Base-by-base conservation (phyloP, 1,140 invertebrate species). In the Diorhabda elongata region DNA sequence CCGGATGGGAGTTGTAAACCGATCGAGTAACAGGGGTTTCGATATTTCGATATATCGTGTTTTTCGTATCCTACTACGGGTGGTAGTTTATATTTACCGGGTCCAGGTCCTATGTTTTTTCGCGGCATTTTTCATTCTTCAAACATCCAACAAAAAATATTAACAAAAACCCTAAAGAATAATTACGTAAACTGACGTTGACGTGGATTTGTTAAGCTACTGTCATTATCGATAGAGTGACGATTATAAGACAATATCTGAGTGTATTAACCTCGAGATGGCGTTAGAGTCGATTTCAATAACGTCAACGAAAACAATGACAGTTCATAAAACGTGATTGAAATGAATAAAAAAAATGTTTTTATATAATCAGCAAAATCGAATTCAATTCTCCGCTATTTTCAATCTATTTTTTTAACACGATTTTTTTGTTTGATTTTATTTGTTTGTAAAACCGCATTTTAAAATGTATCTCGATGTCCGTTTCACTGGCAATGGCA, bases 21-120 rank as follows among this genome's bases (percentile, higher is more conserved):
- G 73, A 89, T 84, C 43, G 86, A 86, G 76, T 84, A 89, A 78
- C 85, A 83, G 0, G 88, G 87, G 76, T 83, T 82, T 11, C 87
- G 81, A 71, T 84, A 82, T 11, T 84, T 85, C 2, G 84, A 84
- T 5, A 80, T 79, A 77, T 88, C 87, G 76, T 89, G 87, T 43
- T 79, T 71, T 0, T 81, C 74, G 77, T 82, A 88, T 8, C 88
- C 88, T 5, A 86, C 82, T 26, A 83, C 83, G 11, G 85, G 78
- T 0, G 87, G 87, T 70, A 89, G 78, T 69, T 75, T 73, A 74
- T 89, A 89, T 8, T 86, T 85, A 61, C 85, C 87, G 4, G 88
- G 87, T 44, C 87, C 88, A 61, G 88, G 88, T 9, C 87, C 65
- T 41, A 67, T 59, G n/a, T 67, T 42, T 67, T 61, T 67, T 44